Conservation (phyloP, 2,797 vertebrate genomes). For the Monodelphis domestica region DNA sequence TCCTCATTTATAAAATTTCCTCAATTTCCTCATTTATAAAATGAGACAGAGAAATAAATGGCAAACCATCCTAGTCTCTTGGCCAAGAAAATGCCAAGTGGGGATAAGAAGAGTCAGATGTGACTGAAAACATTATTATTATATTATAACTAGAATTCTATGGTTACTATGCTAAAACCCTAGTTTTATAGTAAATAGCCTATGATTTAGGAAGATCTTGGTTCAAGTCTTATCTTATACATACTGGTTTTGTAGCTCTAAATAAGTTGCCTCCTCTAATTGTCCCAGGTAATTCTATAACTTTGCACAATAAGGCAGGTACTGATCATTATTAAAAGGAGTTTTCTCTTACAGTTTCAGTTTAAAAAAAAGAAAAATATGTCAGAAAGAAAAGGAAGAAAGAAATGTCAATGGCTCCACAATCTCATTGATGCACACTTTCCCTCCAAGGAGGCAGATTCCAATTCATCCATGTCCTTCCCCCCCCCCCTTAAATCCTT, state of each 20-base stretch:
- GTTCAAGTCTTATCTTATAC: background rate
- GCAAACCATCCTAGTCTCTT: too few relatives aligned
- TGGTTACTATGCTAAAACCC: background rate
- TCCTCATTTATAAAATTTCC: too few relatives aligned
- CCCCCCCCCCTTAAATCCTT: too few relatives aligned
- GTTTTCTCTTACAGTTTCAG: background rate
- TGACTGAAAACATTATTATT: too few relatives aligned
- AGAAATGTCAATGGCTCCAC: background rate
- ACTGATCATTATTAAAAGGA: background rate
- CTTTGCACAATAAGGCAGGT: background rate
- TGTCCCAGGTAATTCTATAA: background rate
- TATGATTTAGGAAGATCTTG: background rate
- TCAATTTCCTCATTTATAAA: too few relatives aligned
- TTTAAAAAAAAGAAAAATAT: background rate
- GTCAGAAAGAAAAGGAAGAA: background rate
- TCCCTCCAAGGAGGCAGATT: background rate
- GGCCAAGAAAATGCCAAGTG: too few relatives aligned
- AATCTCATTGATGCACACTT: background rate
- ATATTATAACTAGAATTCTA: background rate
- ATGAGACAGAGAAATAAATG: too few relatives aligned
- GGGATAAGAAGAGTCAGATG: too few relatives aligned
- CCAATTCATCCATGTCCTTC: background rate
- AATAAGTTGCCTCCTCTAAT: background rate
- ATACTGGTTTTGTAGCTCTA: background rate
- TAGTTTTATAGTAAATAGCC: background rate